Conservation (phyloP, 2,888 invertebrate species). For the Lasioglossum figueresi region DNA sequence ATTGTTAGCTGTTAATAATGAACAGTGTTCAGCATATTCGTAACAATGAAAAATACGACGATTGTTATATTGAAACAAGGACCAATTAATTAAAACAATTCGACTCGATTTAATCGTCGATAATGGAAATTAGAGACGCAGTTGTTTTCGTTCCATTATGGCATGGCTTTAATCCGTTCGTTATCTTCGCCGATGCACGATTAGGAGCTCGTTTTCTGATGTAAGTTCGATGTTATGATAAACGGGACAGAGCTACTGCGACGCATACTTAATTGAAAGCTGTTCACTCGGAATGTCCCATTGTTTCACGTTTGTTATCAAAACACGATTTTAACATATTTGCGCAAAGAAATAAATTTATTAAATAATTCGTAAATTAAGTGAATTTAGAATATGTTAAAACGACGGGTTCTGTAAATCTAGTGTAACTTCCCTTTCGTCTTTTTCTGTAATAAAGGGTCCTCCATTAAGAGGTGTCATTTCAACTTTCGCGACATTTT, state of each 20-base stretch:
- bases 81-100: not conserved
- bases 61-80: not conserved
- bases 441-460: no score
- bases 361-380: no score
- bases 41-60: not conserved
- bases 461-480: no score
- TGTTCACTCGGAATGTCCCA: fast-evolving
- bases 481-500: no score
- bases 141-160: slow-evolving; percentile 1
- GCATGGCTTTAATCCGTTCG: not conserved
- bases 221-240: not conserved
- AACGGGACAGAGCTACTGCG: not conserved
- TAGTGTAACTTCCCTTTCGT: no score
- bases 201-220: not conserved
- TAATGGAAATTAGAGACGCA: slow-evolving; percentile 11
- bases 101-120: not conserved
- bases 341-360: no score
- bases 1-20: not conserved
- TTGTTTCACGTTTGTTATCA: not conserved
- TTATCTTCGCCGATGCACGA: slow-evolving; percentile 2
- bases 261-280: not conserved
- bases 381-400: no score
- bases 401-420: no score
- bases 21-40: not conserved
- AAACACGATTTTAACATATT: not conserved